Conservation (phyloP, 2,797 vertebrate genomes). For the Leuciscus waleckii region DNA sequence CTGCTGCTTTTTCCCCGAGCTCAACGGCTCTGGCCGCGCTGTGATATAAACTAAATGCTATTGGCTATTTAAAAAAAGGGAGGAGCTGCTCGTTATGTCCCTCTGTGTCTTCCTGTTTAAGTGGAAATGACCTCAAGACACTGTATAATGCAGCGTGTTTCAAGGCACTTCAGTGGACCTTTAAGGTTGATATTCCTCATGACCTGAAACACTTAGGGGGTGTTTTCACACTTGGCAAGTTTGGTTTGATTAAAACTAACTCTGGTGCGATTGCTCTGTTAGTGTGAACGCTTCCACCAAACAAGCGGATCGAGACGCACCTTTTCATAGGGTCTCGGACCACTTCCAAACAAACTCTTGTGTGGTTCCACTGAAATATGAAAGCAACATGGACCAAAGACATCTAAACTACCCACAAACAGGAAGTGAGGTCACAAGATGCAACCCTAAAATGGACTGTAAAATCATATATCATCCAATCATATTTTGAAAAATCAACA, state of each 20-base stretch:
- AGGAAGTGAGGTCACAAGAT: neutral
- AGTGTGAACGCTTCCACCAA: neutral
- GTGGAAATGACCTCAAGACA: too few relatives aligned
- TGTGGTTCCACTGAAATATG: neutral
- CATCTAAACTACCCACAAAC: neutral
- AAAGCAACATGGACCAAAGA: neutral
- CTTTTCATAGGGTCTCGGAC: too few relatives aligned
- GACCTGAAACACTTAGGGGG: too few relatives aligned
- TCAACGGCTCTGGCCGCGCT: too few relatives aligned
- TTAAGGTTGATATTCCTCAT: too few relatives aligned
- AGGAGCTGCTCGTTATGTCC: too few relatives aligned
- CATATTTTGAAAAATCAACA: neutral
- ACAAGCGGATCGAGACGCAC: neutral
- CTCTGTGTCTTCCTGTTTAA: too few relatives aligned
- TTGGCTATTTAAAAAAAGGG: too few relatives aligned
- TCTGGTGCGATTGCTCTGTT: neutral
- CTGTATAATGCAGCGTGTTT: too few relatives aligned
- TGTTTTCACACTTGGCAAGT: neutral
- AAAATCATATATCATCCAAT: neutral
- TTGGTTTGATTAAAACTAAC: neutral
- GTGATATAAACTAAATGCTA: too few relatives aligned
- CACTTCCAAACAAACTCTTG: neutral
- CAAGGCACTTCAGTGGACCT: too few relatives aligned
- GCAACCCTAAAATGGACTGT: neutral
- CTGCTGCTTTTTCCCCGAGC: too few relatives aligned